A percentile compares a stretch with the other conserved stretches of the same genome.
These are phyloP conservation scores for Tricholaema leucomelas DNA, from an alignment of 2,113 vertebrate genomes.

Conservation along the genomic window DNA sequence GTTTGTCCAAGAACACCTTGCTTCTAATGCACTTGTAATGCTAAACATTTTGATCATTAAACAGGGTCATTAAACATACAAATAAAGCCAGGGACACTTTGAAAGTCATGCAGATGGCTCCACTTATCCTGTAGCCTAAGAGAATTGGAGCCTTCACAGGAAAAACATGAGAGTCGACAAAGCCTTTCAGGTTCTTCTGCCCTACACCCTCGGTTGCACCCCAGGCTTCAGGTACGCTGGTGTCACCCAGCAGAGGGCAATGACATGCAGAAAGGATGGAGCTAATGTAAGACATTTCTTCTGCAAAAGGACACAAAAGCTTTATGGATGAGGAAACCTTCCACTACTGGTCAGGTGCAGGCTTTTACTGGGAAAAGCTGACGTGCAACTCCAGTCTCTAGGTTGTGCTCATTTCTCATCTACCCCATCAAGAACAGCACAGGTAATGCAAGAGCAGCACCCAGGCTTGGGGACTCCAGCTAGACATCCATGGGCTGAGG, in stretches of 20 bases:
- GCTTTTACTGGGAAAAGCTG: neutral
- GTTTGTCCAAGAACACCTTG: neutral
- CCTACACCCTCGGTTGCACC: neutral
- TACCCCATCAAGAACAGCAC: neutral
- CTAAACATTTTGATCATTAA: neutral
- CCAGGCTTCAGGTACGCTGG: neutral
- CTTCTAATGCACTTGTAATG: neutral
- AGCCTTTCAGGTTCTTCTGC: neutral
- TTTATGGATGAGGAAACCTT: neutral
- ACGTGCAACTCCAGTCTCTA: neutral
- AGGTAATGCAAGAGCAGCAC: neutral
- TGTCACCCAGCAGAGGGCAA: neutral
- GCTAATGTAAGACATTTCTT: neutral
- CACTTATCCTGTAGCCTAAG: neutral
- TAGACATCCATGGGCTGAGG: neutral
- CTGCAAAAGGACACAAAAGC: neutral
- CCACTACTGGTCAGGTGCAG: neutral
- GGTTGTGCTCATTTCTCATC: neutral
- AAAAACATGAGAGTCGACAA: neutral
- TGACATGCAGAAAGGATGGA: neutral
- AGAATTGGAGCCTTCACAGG: neutral
- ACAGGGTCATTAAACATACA: neutral
- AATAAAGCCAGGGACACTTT: neutral
- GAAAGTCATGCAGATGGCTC: neutral
- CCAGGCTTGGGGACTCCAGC: neutral